Evolutionary conservation across 1,140 invertebrate genomes (phyloP), one percentile per base, ranked within the genome.

Genomic region (Philopotamus ludificatus): DNA sequence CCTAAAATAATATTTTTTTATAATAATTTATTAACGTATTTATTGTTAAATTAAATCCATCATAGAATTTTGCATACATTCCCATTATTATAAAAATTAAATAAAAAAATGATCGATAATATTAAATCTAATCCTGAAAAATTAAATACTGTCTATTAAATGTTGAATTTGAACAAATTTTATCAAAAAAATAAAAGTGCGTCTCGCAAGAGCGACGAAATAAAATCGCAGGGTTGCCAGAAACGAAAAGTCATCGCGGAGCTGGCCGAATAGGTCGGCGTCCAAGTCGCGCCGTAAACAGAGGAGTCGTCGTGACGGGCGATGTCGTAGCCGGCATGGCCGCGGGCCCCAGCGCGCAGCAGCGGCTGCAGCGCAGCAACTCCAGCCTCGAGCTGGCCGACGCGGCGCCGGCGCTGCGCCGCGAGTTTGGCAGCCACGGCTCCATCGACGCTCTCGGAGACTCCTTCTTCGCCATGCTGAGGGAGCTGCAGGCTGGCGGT

Each of bases 401-500:
- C 4, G 28, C 71, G 77, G 73, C 73, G 16, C 79, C 79, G 41
- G 76, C 78, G 28, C 71, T 84, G 26, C 78, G 82, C 58, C 75
- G 84, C 7, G 84, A 85, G 71, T 85, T 85, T 79, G 84, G 84
- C 25, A 83, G 82, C 71, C 83, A 85, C 74, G 83, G 83, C 1
- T 74, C 77, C 12, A 77, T 74, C 10, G 81, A 82, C 39, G 88
- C 21, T 85, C 83, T 65, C 84, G 83, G 0, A 82, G 83, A 12
- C 84, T 86, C 86, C 66, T 88, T 91, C 86, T 10, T 79, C 84
- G 0, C 87, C 89, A 70, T 84, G 86, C 66, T 73, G 88, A 39
- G 74, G 84, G 1, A 89, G 65, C 86, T 87, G 71, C 74, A 84
- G n/a, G 82, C 84, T 1, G 74, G 83, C 23, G 83, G 82, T 22